Evolutionary conservation across 64 coral and sea anemone genomes (phyloP).

Genomic region (Trachythela sp.): DNA sequence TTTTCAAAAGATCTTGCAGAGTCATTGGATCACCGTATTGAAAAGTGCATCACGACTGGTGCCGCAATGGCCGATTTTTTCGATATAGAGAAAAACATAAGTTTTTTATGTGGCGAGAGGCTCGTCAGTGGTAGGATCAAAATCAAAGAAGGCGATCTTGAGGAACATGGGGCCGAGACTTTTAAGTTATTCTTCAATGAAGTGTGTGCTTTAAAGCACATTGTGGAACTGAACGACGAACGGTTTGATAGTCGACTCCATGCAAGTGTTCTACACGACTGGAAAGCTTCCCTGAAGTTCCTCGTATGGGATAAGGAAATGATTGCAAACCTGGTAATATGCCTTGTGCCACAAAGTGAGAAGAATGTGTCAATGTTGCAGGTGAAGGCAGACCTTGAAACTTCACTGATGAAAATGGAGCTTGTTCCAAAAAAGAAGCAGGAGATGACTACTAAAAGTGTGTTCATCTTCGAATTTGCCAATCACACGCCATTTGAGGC

Average conservation of each 20-base stretch:
- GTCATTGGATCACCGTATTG: neutral
- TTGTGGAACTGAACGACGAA: neutral
- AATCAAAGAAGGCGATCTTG: neutral
- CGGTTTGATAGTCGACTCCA: neutral
- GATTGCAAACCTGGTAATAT: neutral
- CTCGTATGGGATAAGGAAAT: conserved; percentile 11
- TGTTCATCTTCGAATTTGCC: no score
- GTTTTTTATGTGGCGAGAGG: neutral
- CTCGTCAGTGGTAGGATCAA: neutral
- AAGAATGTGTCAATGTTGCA: neutral
- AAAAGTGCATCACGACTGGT: neutral
- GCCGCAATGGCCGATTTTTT: conserved; percentile 2
- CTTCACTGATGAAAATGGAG: neutral
- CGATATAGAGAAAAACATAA: neutral
- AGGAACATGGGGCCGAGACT: neutral
- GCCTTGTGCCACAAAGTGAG: neutral
- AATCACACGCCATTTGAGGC: no score
- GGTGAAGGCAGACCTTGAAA: neutral
- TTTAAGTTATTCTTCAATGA: neutral
- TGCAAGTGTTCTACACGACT: conserved; percentile 1
- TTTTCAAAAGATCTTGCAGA: neutral
- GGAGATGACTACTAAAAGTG: neutral
- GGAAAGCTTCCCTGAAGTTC: neutral
- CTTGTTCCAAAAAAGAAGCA: neutral
- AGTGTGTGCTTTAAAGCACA: neutral